Percentiles rank a stretch among this genome's conserved stretches.
These are phyloP conservation scores for Chiloscyllium punctatum DNA, from an alignment of 2,797 vertebrate species.

Conservation along the genomic window DNA sequence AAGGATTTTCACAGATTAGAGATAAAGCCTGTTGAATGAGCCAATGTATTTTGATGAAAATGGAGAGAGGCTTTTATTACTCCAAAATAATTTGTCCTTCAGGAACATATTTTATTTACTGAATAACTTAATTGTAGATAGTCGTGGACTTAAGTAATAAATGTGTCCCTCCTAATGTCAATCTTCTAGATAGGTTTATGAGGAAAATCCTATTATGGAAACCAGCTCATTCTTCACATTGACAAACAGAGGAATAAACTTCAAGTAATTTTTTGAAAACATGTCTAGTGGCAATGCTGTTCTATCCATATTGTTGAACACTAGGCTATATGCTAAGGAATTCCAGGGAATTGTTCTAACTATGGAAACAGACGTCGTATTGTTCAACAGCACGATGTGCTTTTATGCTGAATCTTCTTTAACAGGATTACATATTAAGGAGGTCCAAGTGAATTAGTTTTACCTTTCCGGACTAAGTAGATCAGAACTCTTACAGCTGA, in stretches of 20 bases:
- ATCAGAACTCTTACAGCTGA: slow-evolving; percentile 59
- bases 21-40: background rate
- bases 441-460: slow-evolving; percentile 51
- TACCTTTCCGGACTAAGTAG: slow-evolving; percentile 58
- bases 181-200: background rate
- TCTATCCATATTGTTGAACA: background rate
- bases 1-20: background rate
- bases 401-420: slow-evolving; percentile 42
- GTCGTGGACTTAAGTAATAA: too few species aligned
- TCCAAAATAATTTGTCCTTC: background rate
- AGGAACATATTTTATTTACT: background rate
- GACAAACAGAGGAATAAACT: background rate
- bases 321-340: background rate
- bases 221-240: background rate
- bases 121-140: background rate
- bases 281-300: background rate
- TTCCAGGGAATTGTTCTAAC: background rate
- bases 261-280: background rate
- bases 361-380: background rate
- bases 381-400: background rate
- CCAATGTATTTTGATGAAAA: background rate
- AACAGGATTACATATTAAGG: slow-evolving; percentile 62
- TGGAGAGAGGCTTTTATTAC: background rate
- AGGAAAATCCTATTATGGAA: background rate
- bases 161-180: background rate